phyloP scores from a whole-genome alignment of 2,113 vertebrate genomes.

The Candoia aspera region DNA sequence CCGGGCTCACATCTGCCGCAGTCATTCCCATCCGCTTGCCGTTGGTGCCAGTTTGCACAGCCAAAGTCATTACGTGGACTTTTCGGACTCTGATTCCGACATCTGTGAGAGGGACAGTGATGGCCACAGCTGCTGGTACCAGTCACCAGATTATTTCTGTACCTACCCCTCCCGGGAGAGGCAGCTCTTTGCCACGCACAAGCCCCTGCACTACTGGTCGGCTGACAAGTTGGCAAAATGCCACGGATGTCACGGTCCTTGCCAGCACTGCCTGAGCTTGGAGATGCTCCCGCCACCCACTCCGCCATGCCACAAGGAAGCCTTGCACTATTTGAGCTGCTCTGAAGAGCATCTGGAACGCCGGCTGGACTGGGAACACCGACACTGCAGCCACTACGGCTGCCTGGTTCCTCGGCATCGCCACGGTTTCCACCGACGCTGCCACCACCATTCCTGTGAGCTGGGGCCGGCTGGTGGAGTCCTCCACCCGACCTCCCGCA shows the following conservation, averaged over 20 bases:
- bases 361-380: conserved; percentile 84
- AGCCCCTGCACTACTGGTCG: conserved; percentile 87
- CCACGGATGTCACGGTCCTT: conserved; percentile 74
- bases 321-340: conserved; percentile 77
- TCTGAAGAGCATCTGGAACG: conserved; percentile 80
- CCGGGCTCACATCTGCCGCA: conserved; percentile 63
- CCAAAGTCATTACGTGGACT: conserved; percentile 82
- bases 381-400: conserved; percentile 81
- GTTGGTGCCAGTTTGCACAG: conserved; percentile 74
- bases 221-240: conserved; percentile 90
- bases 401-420: conserved; percentile 76
- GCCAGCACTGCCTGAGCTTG: conserved; percentile 71
- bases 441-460: conserved; percentile 72
- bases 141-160: conserved; percentile 80
- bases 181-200: conserved; percentile 75
- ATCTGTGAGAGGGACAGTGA: conserved; percentile 69
- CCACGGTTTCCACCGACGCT: conserved; percentile 62
- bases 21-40: conserved; percentile 68
- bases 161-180: conserved; percentile 87
- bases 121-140: conserved; percentile 72
- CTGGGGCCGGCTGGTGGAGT: conserved; percentile 71
- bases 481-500: conserved; percentile 85
- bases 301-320: conserved; percentile 70
- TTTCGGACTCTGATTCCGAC: conserved; percentile 78
- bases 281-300: conserved; percentile 78